Evolutionary conservation across 1,140 invertebrate genomes (phyloP).

Genomic region (Dreissena rostriformis): DNA sequence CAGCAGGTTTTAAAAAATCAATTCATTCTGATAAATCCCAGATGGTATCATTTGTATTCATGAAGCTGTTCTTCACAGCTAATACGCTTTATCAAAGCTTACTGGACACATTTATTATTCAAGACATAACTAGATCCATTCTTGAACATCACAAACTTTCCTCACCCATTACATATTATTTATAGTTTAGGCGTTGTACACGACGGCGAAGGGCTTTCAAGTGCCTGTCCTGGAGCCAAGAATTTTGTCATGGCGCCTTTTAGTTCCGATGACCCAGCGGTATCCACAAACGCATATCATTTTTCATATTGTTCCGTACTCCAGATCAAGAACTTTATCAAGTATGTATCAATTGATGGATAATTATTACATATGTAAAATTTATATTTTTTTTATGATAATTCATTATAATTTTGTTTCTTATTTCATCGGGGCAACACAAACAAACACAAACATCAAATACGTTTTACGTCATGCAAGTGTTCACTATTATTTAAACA

Average conservation of each 20-base stretch:
- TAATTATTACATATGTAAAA: background rate
- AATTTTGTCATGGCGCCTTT: slow-evolving; percentile 70
- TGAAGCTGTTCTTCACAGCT: no score
- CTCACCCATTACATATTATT: background rate
- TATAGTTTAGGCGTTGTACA: slow-evolving; percentile 65
- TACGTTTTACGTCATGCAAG: background rate
- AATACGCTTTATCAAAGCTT: no score
- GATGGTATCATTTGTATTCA: no score
- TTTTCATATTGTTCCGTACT: slow-evolving; percentile 66
- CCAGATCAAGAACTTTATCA: slow-evolving; percentile 61
- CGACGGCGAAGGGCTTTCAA: slow-evolving; percentile 60
- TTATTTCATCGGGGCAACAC: background rate
- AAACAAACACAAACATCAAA: background rate
- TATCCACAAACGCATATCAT: slow-evolving; percentile 62
- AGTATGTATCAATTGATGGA: slow-evolving; percentile 46
- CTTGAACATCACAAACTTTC: background rate
- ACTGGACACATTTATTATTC: background rate
- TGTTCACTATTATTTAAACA: background rate
- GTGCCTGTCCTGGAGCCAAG: slow-evolving; percentile 50
- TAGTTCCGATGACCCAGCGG: slow-evolving; percentile 45
- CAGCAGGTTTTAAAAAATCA: no score
- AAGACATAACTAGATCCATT: background rate
- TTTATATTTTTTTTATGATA: background rate
- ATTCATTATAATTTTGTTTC: background rate
- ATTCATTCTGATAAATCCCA: no score